Evolutionary conservation across 2,888 invertebrate species (phyloP).

Genomic region (Noctua pronuba): DNA sequence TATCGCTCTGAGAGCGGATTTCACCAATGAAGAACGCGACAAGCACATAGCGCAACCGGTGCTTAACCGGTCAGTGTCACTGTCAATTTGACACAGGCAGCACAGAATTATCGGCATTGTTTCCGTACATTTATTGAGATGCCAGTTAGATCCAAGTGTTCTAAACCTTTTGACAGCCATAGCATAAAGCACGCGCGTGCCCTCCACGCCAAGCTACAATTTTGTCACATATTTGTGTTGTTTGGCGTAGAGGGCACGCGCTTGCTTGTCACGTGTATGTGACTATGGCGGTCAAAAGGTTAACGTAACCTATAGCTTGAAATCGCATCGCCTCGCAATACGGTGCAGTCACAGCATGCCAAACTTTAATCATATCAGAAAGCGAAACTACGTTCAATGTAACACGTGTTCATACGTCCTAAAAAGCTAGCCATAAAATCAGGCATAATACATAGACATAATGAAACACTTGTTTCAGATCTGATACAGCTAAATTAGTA

Average conservation of each 20-base stretch:
- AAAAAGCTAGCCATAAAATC: slow-evolving; percentile 44
- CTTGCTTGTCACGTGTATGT: too few relatives aligned
- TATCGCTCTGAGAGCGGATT: not conserved
- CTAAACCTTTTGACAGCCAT: not conserved
- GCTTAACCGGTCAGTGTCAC: not conserved
- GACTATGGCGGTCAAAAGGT: too few relatives aligned
- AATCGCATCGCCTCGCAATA: slow-evolving; percentile 28
- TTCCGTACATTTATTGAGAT: not conserved
- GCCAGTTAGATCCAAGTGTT: not conserved
- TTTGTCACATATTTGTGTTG: too few relatives aligned
- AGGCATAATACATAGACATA: slow-evolving; percentile 48
- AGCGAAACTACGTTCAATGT: slow-evolving; percentile 37
- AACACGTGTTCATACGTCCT: slow-evolving; percentile 51
- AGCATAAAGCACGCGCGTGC: too few relatives aligned
- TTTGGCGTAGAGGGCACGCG: too few relatives aligned
- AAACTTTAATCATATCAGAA: slow-evolving; percentile 42
- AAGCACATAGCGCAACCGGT: not conserved
- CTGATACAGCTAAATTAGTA: slow-evolving; percentile 58
- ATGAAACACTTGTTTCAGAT: slow-evolving; percentile 57
- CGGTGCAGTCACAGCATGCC: slow-evolving; percentile 10
- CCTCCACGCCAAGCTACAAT: too few relatives aligned
- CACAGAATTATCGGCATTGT: not conserved
- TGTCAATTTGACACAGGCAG: not conserved
- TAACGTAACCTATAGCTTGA: not conserved
- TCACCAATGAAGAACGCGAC: not conserved